Base-by-base conservation (phyloP, 1,140 invertebrate species). In the Zaprionus davidi region DNA sequence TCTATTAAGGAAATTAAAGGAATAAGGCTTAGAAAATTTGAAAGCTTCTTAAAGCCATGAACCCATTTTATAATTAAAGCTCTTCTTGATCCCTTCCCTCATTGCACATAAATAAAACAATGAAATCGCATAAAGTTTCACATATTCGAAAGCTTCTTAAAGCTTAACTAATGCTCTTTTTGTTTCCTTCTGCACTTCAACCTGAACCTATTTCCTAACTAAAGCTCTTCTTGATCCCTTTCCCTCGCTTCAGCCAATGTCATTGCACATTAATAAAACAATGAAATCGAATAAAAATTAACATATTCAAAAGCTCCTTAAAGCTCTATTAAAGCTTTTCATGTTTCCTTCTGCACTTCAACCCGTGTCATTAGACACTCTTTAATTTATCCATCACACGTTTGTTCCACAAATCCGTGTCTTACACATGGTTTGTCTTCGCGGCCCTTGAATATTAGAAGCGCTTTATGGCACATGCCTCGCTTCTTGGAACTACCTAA, bases 401-500 rank as follows among this genome's bases (percentile, higher is more conserved):
- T 34, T 71, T 65, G 44, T 36, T 17, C 46, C 7, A 22, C 49
- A 62, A 55, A 28, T 51, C 22, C 28, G 15, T 62, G 36, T 22
- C 65, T 67, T 58, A 38, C 60, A 53, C 72, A 38, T 59, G 41
- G 49, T 34, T 13, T 51, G 51, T 12, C 28, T 28, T 56, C 24
- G n/a, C 5, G 56, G 59, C 46, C 65, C 55, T 9, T 51, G 41
- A 71, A 62, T 64, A 63, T 58, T 75, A 64, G 72, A 58, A 59
- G 72, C 53, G 58, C 20, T 69, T 74, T 74, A 69, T 71, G 74
- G 58, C 49, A 57, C 73, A 67, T 72, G 63, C 49, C 28, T 31
- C 6, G 26, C 53, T 76, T 76, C 74, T 66, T 62, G 70, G 74
- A 76, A 76, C 56, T 13, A 26, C n/a, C 59, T 69, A 57, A 60